Base-by-base conservation (phyloP, 2,113 vertebrate species). In the Oncorhynchus masou region DNA sequence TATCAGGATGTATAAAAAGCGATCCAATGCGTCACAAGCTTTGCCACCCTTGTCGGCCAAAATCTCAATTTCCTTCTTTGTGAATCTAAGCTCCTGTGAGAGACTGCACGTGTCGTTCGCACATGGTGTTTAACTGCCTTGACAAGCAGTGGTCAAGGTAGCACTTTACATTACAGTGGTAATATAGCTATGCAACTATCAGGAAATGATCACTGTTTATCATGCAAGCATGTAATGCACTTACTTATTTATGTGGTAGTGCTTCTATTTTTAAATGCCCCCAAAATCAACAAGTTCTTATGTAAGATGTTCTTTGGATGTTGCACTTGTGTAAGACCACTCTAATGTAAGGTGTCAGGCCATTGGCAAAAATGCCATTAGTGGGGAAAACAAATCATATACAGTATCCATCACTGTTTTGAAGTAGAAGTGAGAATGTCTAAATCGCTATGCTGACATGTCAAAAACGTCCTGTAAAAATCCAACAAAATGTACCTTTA, bases 21-120 rank as follows among this genome's bases (percentile, higher is more conserved):
- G 0, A 45, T 45, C 39, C 8, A 11, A 45, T 3, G 39, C 39
- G 9, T 70, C 72, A 5, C 70, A 79, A 77, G 80, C 73, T 79
- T 75, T 72, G 57, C 78, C 79, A 77, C 76, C 80, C 74, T 77
- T 71, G 9, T 39, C 70, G 79, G 75, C 80, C 79, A 88, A 80
- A 83, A 70, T 77, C 62, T 59, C 72, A 67, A 83, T 85, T 81
- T 81, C 68, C 83, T 68, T 86, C 74, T 87, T 82, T 57, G 78
- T 81, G 67, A 24, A 74, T 85, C 70, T 75, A 70, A 73, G 69
- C 80, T 72, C 27, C 79, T 79, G 64, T 62, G 70, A 75, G 75
- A 86, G 75, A 82, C 80, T 80, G 77, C 79, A 84, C 79, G 81
- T 87, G 79, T 74, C 74, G 78, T 68, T 73, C 25, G 1, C 84